Conservation (phyloP, 2,888 invertebrate genomes). For the Oxyscelio sp. region DNA sequence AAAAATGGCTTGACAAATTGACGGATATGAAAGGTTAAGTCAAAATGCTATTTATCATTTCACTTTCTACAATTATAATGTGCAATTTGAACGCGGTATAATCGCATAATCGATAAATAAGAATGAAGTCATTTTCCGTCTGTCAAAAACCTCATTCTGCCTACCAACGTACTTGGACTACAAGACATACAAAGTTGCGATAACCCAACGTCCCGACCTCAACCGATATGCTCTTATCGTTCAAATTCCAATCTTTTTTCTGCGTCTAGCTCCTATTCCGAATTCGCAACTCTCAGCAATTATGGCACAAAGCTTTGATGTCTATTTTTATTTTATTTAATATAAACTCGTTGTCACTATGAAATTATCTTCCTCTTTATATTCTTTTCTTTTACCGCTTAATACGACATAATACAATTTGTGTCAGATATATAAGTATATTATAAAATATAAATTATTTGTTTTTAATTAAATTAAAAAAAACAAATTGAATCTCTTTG, state of each 20-base stretch:
- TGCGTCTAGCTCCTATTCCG: constrained; percentile 62
- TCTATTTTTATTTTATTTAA: constrained; percentile 44
- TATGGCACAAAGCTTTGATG: constrained; percentile 36
- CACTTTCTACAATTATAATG: constrained; percentile 21
- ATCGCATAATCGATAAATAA: constrained; percentile 58
- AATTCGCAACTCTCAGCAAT: constrained; percentile 55
- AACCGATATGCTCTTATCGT: constrained; percentile 74
- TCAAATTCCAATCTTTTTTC: constrained; percentile 73
- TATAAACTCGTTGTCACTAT: constrained; percentile 38
- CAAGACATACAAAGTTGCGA: constrained; percentile 73
- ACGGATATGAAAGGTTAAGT: constrained; percentile 30
- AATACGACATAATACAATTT: constrained; percentile 26
- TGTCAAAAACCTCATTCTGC: constrained; percentile 70
- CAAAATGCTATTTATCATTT: constrained; percentile 35
- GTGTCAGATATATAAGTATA: constrained; percentile 9
- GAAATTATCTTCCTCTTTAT: constrained; percentile 51
- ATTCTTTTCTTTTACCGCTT: no score
- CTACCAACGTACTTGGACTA: constrained; percentile 70
- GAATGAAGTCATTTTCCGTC: constrained; percentile 66
- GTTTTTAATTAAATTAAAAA: constrained; percentile 9
- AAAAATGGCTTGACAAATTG: constrained; percentile 43
- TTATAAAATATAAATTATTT: constrained; percentile 42
- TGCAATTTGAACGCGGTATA: constrained; percentile 17
- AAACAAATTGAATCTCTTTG: constrained; percentile 42
- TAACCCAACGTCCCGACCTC: constrained; percentile 75